Evolutionary conservation across 2,797 vertebrate genomes (phyloP), one percentile per base, ranked within the genome.

Genomic region (Alcedo atthis): DNA sequence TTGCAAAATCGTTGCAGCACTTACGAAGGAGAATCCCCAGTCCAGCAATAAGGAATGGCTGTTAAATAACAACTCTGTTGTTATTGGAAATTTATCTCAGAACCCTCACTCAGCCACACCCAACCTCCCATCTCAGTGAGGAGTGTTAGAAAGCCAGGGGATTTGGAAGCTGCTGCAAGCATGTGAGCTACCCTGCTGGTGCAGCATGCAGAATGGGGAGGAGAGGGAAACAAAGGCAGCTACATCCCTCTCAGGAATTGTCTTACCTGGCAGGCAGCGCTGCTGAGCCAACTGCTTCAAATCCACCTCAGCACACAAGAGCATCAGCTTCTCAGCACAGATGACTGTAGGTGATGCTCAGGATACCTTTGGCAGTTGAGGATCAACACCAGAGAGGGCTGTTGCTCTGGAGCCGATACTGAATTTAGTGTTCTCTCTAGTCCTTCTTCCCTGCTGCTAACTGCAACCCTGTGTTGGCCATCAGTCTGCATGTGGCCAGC

Each of bases 291-390:
- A 0, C 12, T 6, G 26, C 75, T 76, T 53, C 37, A 62, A 54
- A 49, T 25, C 12, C 19, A 18, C 21, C 37, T 21, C 64, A 77
- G 57, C 63, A 42, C 63, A 53, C 17, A 80, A 80, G 22, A 53
- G 28, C 76, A 46, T 19, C 70, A 63, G 22, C 67, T 66, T 26
- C 70, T 30, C 20, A 9, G 46, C 63, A 45, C 0, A 0, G n/a
- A 9, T 1, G 2, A 5, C n/a, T 63, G 48, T 33, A 28, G 8
- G 64, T 6, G 42, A 59, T 45, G 54, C 74, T 53, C 0, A 0
- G 37, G 42, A 61, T 51, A 75, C 12, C 53, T n/a, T 33, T 2
- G 1, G 51, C 37, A 80, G 62, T 64, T 15, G 48, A 37, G 37
- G 21, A 64, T 51, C 25, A 57, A 84, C 58, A 63, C 5, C 5